These are phyloP conservation scores for Hemicordylus capensis DNA, from an alignment of 2,113 vertebrate genomes.

Conservation along the genomic window DNA sequence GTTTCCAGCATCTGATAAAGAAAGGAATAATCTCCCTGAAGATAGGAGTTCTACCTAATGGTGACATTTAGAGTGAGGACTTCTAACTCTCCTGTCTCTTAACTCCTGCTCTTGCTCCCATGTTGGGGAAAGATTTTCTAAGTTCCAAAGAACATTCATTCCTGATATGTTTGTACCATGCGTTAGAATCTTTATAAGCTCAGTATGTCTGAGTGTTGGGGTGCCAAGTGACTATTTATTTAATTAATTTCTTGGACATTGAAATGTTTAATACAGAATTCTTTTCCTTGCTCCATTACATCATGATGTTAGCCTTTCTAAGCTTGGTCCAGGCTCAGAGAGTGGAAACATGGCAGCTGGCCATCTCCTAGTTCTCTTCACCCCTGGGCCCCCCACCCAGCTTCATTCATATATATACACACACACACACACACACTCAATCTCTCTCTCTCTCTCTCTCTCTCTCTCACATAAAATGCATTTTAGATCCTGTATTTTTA, in stretches of 20 bases:
- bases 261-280: neutral
- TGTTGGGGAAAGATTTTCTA: neutral
- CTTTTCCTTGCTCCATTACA: conserved; percentile 16
- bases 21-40: neutral
- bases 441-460: too few relatives aligned
- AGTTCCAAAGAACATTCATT: neutral
- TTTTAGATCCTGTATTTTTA: neutral
- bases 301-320: neutral
- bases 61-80: neutral
- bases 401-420: accelerated
- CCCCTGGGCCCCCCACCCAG: neutral
- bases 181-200: conserved; percentile 2
- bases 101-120: neutral
- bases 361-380: neutral
- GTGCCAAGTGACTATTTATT: neutral
- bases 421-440: neutral
- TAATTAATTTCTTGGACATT: neutral
- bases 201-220: neutral
- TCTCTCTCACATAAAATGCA: too few relatives aligned
- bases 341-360: neutral
- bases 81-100: neutral
- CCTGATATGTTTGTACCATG: neutral
- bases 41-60: neutral
- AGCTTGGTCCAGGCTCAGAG: neutral
- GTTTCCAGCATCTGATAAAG: neutral